Base-by-base conservation (phyloP, 2,888 invertebrate species). In the Lepetodrilus schrolli region DNA sequence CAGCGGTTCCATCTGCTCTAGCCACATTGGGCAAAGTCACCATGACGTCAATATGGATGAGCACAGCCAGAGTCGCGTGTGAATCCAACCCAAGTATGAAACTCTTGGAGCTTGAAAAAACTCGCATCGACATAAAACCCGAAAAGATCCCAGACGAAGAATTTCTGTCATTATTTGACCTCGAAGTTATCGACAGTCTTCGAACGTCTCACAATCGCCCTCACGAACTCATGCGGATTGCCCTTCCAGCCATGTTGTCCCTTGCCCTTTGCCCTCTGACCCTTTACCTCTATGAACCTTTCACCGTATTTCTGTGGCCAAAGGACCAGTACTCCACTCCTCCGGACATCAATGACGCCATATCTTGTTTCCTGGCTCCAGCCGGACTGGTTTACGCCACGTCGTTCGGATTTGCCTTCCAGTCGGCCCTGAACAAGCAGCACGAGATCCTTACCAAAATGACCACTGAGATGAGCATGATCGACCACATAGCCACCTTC, bases 311-410 rank as follows among this genome's bases (percentile, higher is more conserved):
- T 26, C 76, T 85, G 43, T 86, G 86, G 86, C 82, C 83, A 0
- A 72, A 72, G 1, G 70, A 74, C 4, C 68, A 77, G 8, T 78
- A 74, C 26, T 21, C 76, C n/a, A 58, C 38, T 1, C 74, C 77
- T 0, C 86, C 86, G 8, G 80, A 86, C 66, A 85, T 86, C 47
- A 86, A 85, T 50, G 86, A 86, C 49, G 86, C 86, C 70, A 86
- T 87, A 26, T 82, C 85, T 0, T 87, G 87, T 73, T 87, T 86
- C 75, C 76, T 87, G 17, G 81, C 85, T 0, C 87, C 87, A 0
- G 86, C 87, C 10, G 86, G 86, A 3, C 72, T 87, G 51, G 87
- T 87, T 1, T 87, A 86, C 71, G 87, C 86, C 17, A 86, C 85
- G 1, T 83, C 84, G 1, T 87, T 86, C 72, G 87, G 85, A 1